Conservation (phyloP, 2,797 vertebrate species). For the Premnoplex brunnescens region DNA sequence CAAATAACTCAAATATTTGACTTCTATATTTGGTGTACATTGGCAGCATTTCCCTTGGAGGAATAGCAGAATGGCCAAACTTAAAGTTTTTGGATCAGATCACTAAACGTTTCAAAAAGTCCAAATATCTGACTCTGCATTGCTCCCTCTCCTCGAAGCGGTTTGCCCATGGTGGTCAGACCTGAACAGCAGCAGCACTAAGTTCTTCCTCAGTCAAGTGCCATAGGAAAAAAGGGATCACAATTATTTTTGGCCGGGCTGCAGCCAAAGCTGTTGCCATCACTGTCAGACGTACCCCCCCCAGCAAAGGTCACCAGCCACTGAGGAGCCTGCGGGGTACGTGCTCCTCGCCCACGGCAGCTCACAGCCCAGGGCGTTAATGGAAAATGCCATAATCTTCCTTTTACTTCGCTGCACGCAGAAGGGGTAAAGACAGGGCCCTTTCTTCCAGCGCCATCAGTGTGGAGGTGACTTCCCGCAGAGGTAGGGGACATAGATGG, state of each 20-base stretch:
- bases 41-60: background rate
- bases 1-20: background rate
- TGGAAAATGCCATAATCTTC: background rate
- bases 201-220: background rate
- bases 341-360: background rate
- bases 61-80: background rate
- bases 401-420: background rate
- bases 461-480: background rate
- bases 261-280: background rate
- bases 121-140: background rate
- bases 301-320: background rate
- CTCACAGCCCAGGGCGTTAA: fast-evolving
- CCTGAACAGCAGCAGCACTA: background rate
- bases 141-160: background rate
- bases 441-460: background rate
- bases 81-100: background rate
- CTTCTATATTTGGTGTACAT: background rate
- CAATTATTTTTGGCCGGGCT: background rate
- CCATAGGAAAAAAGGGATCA: background rate
- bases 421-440: background rate
- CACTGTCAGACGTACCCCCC: fast-evolving
- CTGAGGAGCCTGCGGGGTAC: fast-evolving
- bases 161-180: background rate
- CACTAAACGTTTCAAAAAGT: background rate
- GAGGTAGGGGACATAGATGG: background rate